Evolutionary conservation across 2,113 vertebrate genomes (phyloP).

Genomic region (Piaya cayana): DNA sequence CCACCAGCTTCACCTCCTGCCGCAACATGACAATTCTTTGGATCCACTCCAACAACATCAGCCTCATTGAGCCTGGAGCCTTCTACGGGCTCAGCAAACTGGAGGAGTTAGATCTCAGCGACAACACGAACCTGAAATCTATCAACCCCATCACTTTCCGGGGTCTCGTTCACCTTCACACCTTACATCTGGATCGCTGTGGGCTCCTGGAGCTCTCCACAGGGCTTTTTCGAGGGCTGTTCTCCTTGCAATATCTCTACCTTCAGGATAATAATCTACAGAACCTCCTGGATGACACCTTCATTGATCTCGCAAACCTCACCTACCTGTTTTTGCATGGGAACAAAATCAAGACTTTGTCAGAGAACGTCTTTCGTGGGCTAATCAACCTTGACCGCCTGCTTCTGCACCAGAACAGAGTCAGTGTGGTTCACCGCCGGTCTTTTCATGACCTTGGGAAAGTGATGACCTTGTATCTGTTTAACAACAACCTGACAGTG

Average conservation of each 20-base stretch:
- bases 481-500: constrained; percentile 93
- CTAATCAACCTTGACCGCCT: constrained; percentile 91
- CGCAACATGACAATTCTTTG: constrained; percentile 94
- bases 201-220: constrained; percentile 90
- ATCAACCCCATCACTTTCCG: constrained; percentile 90
- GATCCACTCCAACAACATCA: constrained; percentile 96
- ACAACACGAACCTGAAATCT: constrained; percentile 89
- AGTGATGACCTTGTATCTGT: constrained; percentile 92
- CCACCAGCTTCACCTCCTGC: constrained; percentile 90
- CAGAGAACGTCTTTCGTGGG: constrained; percentile 90
- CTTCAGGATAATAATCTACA: constrained; percentile 94
- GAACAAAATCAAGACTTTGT: constrained; percentile 92
- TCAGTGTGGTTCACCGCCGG: constrained; percentile 84
- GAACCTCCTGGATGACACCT: constrained; percentile 89
- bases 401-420: constrained; percentile 92
- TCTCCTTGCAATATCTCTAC: constrained; percentile 94
- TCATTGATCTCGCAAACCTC: constrained; percentile 95
- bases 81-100: constrained; percentile 89
- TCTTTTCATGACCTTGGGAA: constrained; percentile 92
- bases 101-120: constrained; percentile 95
- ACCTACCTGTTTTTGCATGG: constrained; percentile 96
- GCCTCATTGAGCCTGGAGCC: constrained; percentile 88
- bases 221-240: constrained; percentile 89
- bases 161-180: constrained; percentile 91
- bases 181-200: constrained; percentile 93